Evolutionary conservation across 2,797 vertebrate species (phyloP), one percentile per base, ranked within the genome.

Genomic region (Macroramphosus scolopax): DNA sequence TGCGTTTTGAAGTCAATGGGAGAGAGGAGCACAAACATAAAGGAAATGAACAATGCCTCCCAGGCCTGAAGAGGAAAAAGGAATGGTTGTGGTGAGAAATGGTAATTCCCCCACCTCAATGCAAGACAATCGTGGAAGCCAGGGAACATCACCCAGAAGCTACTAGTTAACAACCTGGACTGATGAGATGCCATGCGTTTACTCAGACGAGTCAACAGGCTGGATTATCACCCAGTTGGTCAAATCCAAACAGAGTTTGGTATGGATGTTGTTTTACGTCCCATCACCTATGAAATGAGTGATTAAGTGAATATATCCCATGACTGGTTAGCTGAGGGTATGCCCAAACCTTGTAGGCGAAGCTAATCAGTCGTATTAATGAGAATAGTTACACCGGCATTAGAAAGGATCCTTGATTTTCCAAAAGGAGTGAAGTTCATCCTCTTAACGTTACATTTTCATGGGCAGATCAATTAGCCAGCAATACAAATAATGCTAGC

Each of bases 41-140:
- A 82, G 60, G 63, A 75, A 66, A 63, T 65, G 60, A 85, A 82
- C 85, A 84, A 88, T 81, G 76, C 55, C 71, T 70, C 48, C 48
- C 22, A 72, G 64, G 52, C 65, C 56, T 52, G 38, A 38, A 29
- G 49, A 60, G 61, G 52, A 22, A 44, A 39, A 51, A 66, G 51
- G 52, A 59, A 63, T 58, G 43, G 49, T 56, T 51, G 63, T 72
- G 69, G 63, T 59, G 63, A 31, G 82, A 51, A 75, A 67, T 75
- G 54, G 57, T 47, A 75, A 34, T 4, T 12, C 29, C 13, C 29
- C 31, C 58, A 26, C 40, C 53, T 47, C 66, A 43, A 46, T 55
- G 36, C 42, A 48, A 73, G 64, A 72, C 55, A 62, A 75, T 53
- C 43, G 63, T 51, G 57, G 70, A 50, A 74, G 54, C 64, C 45